Percentiles rank a stretch among this genome's conserved stretches.
phyloP scores from a whole-genome alignment of 2,113 vertebrate species.

The Phyllopteryx taeniolatus region DNA sequence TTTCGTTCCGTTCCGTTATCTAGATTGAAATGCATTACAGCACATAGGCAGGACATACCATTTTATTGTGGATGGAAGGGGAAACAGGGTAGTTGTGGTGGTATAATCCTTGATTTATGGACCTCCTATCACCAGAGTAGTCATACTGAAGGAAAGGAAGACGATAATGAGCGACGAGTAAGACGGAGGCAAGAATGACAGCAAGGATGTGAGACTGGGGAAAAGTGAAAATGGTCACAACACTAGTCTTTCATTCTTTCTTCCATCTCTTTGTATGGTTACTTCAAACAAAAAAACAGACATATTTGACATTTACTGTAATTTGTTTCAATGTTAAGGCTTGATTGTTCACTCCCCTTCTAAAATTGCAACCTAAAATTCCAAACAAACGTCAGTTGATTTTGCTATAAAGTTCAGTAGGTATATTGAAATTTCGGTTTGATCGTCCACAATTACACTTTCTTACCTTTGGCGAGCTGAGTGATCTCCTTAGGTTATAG shows the following conservation, averaged over 20 bases:
- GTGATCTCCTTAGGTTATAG: conserved; percentile 83
- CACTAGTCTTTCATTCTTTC: conserved; percentile 5
- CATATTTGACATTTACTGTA: not conserved
- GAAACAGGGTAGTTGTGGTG: conserved; percentile 88
- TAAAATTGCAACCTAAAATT: not conserved
- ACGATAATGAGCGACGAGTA: conserved; percentile 9
- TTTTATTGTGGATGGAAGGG: conserved; percentile 87
- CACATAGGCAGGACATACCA: conserved; percentile 77
- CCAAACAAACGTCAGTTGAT: not conserved
- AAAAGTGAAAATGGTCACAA: conserved; percentile 9
- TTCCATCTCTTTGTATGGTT: not conserved
- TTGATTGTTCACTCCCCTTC: not conserved
- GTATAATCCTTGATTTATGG: conserved; percentile 81
- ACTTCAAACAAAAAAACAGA: not conserved
- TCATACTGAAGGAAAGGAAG: conserved; percentile 79
- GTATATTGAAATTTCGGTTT: not conserved
- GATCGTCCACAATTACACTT: not conserved
- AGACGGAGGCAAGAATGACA: conserved; percentile 15
- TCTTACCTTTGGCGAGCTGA: conserved; percentile 91
- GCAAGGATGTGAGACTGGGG: conserved; percentile 12
- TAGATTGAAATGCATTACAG: not conserved
- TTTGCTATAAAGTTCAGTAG: not conserved
- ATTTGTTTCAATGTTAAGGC: not conserved
- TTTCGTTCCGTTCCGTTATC: not conserved
- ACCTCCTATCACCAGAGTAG: conserved; percentile 86